A percentile compares a stretch with the other conserved stretches of the same genome.
Evolutionary conservation across 2,888 invertebrate genomes (phyloP).

Genomic region (Linnaemya vulpina): DNA sequence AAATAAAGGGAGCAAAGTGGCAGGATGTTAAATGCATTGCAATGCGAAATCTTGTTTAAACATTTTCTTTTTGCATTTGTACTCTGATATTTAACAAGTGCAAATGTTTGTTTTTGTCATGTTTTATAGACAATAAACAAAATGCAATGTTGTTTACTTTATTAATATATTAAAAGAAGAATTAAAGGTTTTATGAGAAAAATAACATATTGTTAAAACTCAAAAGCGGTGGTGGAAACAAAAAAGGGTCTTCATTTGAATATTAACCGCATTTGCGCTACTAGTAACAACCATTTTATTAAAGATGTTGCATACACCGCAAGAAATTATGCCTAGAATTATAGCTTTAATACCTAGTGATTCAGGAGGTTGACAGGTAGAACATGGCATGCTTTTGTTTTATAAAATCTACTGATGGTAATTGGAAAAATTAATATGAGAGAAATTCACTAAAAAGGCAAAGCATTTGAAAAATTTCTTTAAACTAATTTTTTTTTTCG

Average conservation of each 20-base stretch:
- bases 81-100: constrained; percentile 54
- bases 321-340: background rate
- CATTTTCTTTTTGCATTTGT: background rate
- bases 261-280: background rate
- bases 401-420: no score
- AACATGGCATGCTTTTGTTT: no score
- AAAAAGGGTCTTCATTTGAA: constrained; percentile 1
- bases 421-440: no score
- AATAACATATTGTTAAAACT: constrained; percentile 39
- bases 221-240: constrained; percentile 4
- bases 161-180: background rate
- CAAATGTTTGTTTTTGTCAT: constrained; percentile 62
- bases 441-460: no score
- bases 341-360: no score
- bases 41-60: constrained; percentile 41
- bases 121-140: constrained; percentile 55
- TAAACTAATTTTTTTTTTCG: no score
- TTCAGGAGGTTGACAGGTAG: no score
- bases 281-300: background rate
- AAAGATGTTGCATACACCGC: background rate
- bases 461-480: no score
- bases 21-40: constrained; percentile 17
- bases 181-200: constrained; percentile 19
- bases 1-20: constrained; percentile 54
- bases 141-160: constrained; percentile 12